Evolutionary conservation across 1,140 invertebrate species (phyloP).

Genomic region (Neodiprion fabricii): DNA sequence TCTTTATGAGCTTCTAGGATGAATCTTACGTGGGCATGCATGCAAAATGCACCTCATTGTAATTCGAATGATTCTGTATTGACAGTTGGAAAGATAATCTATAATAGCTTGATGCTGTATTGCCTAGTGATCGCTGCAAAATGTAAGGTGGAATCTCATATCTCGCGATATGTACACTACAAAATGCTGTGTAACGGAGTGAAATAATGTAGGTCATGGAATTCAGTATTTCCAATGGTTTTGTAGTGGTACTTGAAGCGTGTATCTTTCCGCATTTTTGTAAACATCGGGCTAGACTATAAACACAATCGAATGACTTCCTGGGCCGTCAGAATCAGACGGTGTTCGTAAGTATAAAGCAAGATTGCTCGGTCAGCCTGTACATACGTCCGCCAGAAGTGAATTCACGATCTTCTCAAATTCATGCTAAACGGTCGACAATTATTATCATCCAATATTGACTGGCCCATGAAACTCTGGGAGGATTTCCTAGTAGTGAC

Average conservation of each 20-base stretch:
- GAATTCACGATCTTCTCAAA: not conserved
- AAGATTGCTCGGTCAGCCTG: not conserved
- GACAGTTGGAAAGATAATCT: too few species aligned
- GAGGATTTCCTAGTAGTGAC: not conserved
- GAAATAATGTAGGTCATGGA: not conserved
- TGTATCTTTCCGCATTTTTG: slow-evolving; percentile 5
- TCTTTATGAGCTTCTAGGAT: too few species aligned
- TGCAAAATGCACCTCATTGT: too few species aligned
- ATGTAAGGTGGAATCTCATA: too few species aligned
- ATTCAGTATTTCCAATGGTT: not conserved
- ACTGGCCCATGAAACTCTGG: not conserved
- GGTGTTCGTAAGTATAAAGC: not conserved
- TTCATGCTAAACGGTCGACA: not conserved
- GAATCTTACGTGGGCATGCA: too few species aligned
- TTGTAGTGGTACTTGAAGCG: not conserved
- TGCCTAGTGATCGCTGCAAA: too few species aligned
- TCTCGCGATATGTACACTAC: too few species aligned
- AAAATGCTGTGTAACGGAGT: too few species aligned
- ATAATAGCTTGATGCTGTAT: too few species aligned
- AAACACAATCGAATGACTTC: slow-evolving; percentile 5
- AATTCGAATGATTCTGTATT: too few species aligned
- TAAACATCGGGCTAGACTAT: not conserved
- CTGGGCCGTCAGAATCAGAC: slow-evolving; percentile 6
- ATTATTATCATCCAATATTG: not conserved
- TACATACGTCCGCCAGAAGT: not conserved